Conservation (phyloP, 2,113 vertebrate species). For the Sardina pilchardus region DNA sequence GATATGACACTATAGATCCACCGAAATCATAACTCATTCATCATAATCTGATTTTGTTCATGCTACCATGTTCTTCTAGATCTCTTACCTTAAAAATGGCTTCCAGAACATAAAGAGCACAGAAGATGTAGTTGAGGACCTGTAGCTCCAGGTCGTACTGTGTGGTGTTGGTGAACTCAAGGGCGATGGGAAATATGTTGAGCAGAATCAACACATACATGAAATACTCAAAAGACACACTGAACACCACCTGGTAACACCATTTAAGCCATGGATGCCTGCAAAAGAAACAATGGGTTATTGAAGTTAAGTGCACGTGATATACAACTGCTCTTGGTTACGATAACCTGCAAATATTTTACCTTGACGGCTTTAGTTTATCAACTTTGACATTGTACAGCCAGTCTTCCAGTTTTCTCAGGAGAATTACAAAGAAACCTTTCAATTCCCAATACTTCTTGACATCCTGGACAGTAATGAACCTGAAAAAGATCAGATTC, state of each 20-base stretch:
- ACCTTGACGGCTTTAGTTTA: constrained; percentile 48
- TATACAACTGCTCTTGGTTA: not conserved
- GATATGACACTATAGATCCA: not conserved
- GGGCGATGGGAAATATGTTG: constrained; percentile 57
- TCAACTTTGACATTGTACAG: constrained; percentile 51
- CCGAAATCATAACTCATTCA: not conserved
- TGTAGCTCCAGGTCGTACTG: constrained; percentile 46
- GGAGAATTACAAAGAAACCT: constrained; percentile 36
- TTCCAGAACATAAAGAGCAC: constrained; percentile 51
- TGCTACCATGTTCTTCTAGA: not conserved
- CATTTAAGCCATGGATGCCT: constrained; percentile 52
- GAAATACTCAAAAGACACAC: constrained; percentile 62
- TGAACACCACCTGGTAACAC: constrained; percentile 49
- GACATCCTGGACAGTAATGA: constrained; percentile 54
- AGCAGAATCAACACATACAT: constrained; percentile 53
- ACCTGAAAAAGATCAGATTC: constrained; percentile 34
- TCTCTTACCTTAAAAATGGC: constrained; percentile 59
- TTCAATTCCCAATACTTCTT: constrained; percentile 52
- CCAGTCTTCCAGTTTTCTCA: constrained; percentile 46
- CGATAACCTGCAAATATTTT: not conserved
- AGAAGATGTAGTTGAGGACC: constrained; percentile 60
- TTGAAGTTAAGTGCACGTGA: not conserved
- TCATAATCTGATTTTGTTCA: not conserved
- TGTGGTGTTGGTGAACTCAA: constrained; percentile 48
- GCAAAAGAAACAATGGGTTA: not conserved